phyloP scores from a whole-genome alignment of 2,888 invertebrate species.

The Ischnus inquisitorius region DNA sequence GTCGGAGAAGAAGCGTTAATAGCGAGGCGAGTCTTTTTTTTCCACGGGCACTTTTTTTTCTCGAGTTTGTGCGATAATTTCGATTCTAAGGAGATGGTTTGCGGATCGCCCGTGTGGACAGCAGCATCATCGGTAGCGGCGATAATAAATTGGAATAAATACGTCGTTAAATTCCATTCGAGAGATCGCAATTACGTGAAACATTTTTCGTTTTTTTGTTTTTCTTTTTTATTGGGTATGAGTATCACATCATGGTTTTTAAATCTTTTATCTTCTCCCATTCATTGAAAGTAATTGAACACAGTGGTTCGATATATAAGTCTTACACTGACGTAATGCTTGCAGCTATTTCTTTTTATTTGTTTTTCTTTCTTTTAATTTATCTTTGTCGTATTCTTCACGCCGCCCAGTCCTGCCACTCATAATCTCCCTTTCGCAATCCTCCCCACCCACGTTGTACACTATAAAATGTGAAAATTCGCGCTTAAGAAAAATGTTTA shows the following conservation, averaged over 20 bases:
- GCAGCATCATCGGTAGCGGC: constrained; percentile 34
- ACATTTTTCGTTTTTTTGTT: constrained; percentile 56
- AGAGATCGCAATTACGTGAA: constrained; percentile 56
- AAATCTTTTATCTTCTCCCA: constrained; percentile 62
- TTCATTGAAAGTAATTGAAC: constrained; percentile 76
- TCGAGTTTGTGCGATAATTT: constrained; percentile 29
- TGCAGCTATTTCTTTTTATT: constrained; percentile 59
- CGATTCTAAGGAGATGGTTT: constrained; percentile 36
- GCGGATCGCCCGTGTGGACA: constrained; percentile 20
- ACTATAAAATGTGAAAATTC: constrained; percentile 77
- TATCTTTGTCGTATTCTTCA: constrained; percentile 47
- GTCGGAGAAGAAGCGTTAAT: constrained; percentile 11
- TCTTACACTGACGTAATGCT: constrained; percentile 69
- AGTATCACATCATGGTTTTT: constrained; percentile 71
- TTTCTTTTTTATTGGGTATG: constrained; percentile 63
- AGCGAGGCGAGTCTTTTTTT: background rate
- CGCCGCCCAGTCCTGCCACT: constrained; percentile 30
- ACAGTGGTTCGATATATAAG: constrained; percentile 76
- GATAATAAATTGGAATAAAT: constrained; percentile 43
- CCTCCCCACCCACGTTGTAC: constrained; percentile 41
- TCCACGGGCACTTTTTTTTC: background rate
- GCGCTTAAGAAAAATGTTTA: constrained; percentile 75
- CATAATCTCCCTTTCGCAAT: constrained; percentile 11
- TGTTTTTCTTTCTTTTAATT: too few relatives aligned
- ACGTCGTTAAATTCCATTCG: constrained; percentile 53